Conservation (phyloP, 2,113 vertebrate species). For the Azemiops feae region DNA sequence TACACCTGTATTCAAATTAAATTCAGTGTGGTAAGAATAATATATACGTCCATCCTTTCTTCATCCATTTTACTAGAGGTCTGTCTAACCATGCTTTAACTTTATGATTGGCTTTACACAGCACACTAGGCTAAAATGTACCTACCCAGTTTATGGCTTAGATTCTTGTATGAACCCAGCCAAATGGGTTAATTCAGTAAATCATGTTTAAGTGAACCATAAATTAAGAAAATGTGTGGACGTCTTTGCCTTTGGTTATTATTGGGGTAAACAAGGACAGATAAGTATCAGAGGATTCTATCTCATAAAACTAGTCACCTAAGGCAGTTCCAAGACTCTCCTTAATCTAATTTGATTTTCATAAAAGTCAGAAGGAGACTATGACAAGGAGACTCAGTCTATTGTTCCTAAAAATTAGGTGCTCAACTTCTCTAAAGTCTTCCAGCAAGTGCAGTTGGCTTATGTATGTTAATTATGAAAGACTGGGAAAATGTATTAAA, state of each 20-base stretch:
- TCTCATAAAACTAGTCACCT: background rate
- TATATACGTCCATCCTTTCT: background rate
- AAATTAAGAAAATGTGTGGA: background rate
- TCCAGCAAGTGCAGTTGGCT: background rate
- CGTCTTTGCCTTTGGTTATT: background rate
- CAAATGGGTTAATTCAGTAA: background rate
- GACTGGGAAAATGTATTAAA: background rate
- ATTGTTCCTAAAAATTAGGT: background rate
- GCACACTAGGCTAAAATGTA: background rate
- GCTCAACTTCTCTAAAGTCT: background rate
- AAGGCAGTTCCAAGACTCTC: background rate
- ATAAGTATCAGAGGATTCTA: background rate
- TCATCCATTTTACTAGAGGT: background rate
- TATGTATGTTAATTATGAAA: background rate
- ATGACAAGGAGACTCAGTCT: background rate
- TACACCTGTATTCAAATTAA: background rate
- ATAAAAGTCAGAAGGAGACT: background rate
- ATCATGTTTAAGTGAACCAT: background rate
- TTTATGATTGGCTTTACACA: background rate
- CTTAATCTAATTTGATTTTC: background rate
- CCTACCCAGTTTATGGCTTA: background rate
- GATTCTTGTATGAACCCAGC: background rate
- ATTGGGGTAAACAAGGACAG: background rate
- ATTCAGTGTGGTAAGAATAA: background rate
- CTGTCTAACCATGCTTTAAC: background rate